Conservation (phyloP, 2,113 vertebrate genomes). For the Orcinus orca region DNA sequence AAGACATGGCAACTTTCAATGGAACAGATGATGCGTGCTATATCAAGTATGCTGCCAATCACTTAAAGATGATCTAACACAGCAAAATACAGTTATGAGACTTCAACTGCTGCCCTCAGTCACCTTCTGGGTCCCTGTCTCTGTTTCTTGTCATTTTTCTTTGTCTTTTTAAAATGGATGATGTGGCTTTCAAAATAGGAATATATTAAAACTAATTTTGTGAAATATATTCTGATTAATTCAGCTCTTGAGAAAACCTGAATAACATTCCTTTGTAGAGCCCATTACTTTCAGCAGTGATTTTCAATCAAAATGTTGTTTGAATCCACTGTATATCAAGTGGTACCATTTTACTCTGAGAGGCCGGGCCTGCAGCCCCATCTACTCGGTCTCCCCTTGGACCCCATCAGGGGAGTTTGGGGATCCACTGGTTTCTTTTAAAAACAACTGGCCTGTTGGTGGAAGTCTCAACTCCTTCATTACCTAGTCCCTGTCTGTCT, state of each 20-base stretch:
- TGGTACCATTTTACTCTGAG: not conserved
- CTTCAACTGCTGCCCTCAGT: not conserved
- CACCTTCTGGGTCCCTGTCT: not conserved
- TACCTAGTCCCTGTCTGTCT: not conserved
- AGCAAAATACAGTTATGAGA: not conserved
- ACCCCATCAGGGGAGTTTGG: not conserved
- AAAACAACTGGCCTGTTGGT: not conserved
- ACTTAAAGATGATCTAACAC: not conserved
- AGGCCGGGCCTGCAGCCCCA: not conserved
- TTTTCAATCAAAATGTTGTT: not conserved
- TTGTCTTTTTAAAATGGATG: not conserved
- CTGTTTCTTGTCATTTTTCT: not conserved
- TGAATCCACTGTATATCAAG: not conserved
- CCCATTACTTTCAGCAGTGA: not conserved
- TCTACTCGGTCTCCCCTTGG: not conserved
- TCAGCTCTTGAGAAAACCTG: not conserved
- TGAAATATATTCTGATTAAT: not conserved
- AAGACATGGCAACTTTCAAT: not conserved
- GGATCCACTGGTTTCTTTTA: not conserved
- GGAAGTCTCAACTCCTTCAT: not conserved
- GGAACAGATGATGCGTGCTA: not conserved
- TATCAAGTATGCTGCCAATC: not conserved
- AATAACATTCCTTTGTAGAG: not conserved
- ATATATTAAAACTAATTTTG: not conserved
- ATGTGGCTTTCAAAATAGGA: not conserved